A percentile compares a stretch with the other conserved stretches of the same genome.
phyloP scores from a whole-genome alignment of 2,888 invertebrate species.

The Eupeodes luniger region DNA sequence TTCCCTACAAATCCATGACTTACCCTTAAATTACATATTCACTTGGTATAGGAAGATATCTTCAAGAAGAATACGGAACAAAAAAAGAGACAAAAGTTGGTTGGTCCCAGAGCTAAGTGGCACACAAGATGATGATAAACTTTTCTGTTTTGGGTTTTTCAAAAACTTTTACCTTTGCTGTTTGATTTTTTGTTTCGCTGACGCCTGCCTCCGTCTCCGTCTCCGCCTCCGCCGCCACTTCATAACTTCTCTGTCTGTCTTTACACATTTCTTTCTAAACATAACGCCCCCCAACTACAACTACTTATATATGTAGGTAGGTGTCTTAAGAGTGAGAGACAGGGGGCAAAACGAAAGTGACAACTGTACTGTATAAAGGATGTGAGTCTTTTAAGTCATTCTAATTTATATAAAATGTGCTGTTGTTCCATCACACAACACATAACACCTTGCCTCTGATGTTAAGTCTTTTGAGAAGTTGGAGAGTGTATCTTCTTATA shows the following conservation, averaged over 20 bases:
- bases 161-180: slow-evolving; percentile 63
- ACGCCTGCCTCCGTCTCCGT: neutral
- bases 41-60: neutral
- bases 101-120: slow-evolving; percentile 55
- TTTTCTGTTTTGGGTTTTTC: slow-evolving; percentile 67
- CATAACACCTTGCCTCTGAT: neutral
- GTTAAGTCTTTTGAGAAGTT: neutral
- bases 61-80: neutral
- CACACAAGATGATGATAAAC: slow-evolving; percentile 69
- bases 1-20: neutral
- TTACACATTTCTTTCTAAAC: neutral
- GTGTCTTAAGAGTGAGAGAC: neutral
- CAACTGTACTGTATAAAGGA: neutral
- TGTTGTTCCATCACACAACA: neutral
- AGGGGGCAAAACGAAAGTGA: neutral
- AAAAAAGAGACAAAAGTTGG: slow-evolving; percentile 16
- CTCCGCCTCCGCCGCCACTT: neutral
- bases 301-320: too few relatives aligned
- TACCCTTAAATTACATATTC: neutral
- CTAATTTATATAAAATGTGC: slow-evolving; percentile 63
- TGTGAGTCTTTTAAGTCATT: slow-evolving; percentile 54
- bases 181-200: neutral
- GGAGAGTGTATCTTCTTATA: slow-evolving; percentile 20
- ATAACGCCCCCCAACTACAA: neutral
- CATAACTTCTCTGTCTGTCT: neutral